Base-by-base conservation (phyloP, 2,888 invertebrate genomes). In the Pachliopta kotzebuea region DNA sequence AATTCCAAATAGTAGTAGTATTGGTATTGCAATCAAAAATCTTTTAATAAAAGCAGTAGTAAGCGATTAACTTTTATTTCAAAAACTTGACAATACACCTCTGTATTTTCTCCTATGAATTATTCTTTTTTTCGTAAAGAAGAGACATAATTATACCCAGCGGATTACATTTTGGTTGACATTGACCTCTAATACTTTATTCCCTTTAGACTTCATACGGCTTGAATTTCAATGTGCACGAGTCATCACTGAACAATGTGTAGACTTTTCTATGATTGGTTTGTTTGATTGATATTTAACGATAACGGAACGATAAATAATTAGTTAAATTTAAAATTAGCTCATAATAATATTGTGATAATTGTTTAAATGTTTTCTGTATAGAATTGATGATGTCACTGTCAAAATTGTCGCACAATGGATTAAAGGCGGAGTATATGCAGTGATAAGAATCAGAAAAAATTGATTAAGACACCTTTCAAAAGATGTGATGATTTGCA, bases 91-190 rank as follows among this genome's bases (percentile, higher is more conserved):
- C 67, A 64, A 69, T 59, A 65, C 74, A 72, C 74, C 75, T 72
- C 66, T 75, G 78, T 37, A 76, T 71, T 76, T 74, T 74, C 74
- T 69, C 72, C 69, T 72, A 80, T 85, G 74, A 80, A 84, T 83
- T 76, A 85, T 84, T 83, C 80, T 70, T 69, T 63, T 67, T 71
- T 81, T 82, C 80, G 72, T 72, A 20, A 52, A 52, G 80, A 80
- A 83, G 83, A 83, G 84, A 78, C 76, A 84, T 86, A 88, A 88
- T 87, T 87, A 86, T 83, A 76, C 87, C 88, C 86, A 69, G 77
- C 77, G 87, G 87, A 86, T 79, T 75, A 76, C 75, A 74, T 76
- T 80, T 79, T 76, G 78, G 77, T 77, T 77, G 72, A 77, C 76
- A 73, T 37, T 73, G 72, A 69, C 71, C 75, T 74, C 70, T 78